Conservation (phyloP, 1,140 invertebrate species). For the Choristoneura fumiferana region DNA sequence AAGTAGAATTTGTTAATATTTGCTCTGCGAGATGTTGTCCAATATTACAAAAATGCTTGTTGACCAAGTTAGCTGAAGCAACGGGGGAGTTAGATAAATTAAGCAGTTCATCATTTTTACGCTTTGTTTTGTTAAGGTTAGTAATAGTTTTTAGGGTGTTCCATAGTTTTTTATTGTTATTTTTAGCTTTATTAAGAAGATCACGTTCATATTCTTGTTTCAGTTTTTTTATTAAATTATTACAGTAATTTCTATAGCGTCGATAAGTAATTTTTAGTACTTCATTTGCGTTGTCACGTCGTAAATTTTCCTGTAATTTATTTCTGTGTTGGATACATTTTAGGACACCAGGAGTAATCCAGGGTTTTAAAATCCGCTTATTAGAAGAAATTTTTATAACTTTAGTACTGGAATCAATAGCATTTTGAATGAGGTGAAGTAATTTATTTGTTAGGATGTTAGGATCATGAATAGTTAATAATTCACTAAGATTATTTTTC, state of each 20-base stretch:
- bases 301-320: not conserved
- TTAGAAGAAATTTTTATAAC: not conserved
- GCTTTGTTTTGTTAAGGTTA: not conserved
- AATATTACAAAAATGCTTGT: not conserved
- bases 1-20: not conserved
- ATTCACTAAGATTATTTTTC: not conserved
- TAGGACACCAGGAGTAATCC: not conserved
- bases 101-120: not conserved
- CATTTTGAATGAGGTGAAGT: not conserved
- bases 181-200: not conserved
- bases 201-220: not conserved
- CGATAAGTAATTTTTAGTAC: not conserved
- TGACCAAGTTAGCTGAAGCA: not conserved
- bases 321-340: conserved; percentile 3
- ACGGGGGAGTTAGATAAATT: not conserved
- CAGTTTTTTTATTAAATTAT: too few species aligned
- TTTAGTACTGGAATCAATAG: not conserved
- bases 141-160: not conserved
- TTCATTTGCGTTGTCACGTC: not conserved
- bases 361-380: not conserved
- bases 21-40: not conserved
- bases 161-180: conserved; percentile 5
- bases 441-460: not conserved
- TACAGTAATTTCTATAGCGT: not conserved
- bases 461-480: not conserved